Conservation (phyloP, 2,113 vertebrate species). For the Bubo bubo region DNA sequence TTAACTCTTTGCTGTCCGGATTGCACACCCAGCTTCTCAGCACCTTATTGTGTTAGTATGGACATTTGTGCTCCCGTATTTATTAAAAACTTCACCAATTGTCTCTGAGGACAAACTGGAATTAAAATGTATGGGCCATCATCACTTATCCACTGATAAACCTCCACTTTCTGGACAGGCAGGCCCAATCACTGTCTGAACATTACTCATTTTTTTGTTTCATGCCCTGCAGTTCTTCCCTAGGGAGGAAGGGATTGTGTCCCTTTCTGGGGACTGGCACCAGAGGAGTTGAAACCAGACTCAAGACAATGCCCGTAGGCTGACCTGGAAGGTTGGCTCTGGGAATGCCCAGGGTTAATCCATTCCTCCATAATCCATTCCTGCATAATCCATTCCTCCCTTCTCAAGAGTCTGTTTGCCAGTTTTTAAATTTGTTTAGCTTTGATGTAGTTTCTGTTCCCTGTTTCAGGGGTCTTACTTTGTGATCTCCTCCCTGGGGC, state of each 20-base stretch:
- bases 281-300: background rate
- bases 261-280: background rate
- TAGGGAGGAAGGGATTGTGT: background rate
- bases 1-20: background rate
- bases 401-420: background rate
- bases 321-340: background rate
- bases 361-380: no score
- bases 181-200: background rate
- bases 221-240: background rate
- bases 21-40: accelerated
- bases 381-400: background rate
- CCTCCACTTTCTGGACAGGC: background rate
- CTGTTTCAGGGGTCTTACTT: background rate
- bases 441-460: background rate
- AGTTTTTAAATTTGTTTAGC: background rate
- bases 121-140: background rate
- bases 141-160: background rate
- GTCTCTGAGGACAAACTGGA: background rate
- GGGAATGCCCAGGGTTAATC: background rate
- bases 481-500: background rate
- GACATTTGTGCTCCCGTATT: background rate
- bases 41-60: background rate
- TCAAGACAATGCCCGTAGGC: background rate
- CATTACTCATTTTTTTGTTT: background rate
- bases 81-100: background rate